Evolutionary conservation across 2,797 vertebrate genomes (phyloP), one percentile per base, ranked within the genome.

Genomic region (Molossus molossus): DNA sequence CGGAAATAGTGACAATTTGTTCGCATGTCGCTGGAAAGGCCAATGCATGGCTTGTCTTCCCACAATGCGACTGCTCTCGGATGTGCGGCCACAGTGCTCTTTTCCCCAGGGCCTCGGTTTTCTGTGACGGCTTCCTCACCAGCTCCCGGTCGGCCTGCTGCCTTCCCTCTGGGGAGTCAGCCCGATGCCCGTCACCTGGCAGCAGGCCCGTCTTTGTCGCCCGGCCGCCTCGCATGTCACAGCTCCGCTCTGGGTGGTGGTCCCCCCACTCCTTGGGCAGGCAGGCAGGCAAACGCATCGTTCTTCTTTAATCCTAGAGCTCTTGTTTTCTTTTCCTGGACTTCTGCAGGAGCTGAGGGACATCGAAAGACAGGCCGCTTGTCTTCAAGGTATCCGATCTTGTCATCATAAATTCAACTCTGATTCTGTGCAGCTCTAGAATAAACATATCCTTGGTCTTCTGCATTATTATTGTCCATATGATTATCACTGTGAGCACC

Each of bases 11-110:
- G 79, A 82, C 40, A 18, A 3, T 84, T 48, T 84, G n/a, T 60
- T 81, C 45, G 8, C 11, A 21, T 87, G 40, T 72, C 81, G 15
- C 4, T 27, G 64, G 50, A 75, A 94, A 94, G 72, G 21, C 40
- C 48, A 15, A 0, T 0, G 33, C 18, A 2, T 15, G 81, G 65
- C 33, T 57, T 89, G 33, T 62, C 75, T 94, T 67, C 50, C 65
- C 65, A 1, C 20, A 0, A 0, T 29, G 13, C 3, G 20, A n/a
- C 25, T n/a, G 13, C 57, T 70, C 69, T 83, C 48, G 1, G 33
- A 82, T 13, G 15, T 1, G 29, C 29, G 5, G 3, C 55, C 0
- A 0, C 0, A 0, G 23, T 1, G 0, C 70, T 69, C 65, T 9
- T 67, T n/a, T 17, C 8, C 67, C 13, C 8, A 9, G 10, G 67